phyloP scores from a whole-genome alignment of 2,113 vertebrate species.

The Bufo gargarizans region DNA sequence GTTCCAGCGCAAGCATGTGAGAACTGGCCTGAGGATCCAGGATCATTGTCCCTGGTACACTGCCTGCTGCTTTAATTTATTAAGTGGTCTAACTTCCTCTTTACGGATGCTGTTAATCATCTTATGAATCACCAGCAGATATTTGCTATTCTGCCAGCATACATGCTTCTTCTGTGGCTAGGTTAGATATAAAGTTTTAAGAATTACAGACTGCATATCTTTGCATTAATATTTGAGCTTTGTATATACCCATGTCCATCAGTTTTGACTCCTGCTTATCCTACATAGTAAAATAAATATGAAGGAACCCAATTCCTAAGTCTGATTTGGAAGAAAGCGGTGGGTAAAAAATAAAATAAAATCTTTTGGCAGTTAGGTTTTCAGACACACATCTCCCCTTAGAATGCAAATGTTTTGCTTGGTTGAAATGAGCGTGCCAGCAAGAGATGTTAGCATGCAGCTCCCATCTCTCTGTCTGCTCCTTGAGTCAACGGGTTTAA shows the following conservation, averaged over 20 bases:
- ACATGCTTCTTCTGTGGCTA: too few relatives aligned
- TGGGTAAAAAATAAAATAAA: constrained; percentile 30
- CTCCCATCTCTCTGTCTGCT: constrained; percentile 54
- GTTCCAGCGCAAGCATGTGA: too few relatives aligned
- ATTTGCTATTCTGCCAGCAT: too few relatives aligned
- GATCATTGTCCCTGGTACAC: too few relatives aligned
- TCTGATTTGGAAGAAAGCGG: constrained; percentile 31
- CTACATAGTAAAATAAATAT: not conserved
- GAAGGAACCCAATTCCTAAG: not conserved
- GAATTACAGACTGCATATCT: too few relatives aligned
- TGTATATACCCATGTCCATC: not conserved
- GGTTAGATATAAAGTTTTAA: too few relatives aligned
- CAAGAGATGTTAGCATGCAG: constrained; percentile 51
- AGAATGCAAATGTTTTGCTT: constrained; percentile 57
- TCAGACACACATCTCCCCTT: constrained; percentile 30
- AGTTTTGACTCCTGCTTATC: not conserved
- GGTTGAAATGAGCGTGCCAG: constrained; percentile 38
- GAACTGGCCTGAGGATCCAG: too few relatives aligned
- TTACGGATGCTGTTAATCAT: too few relatives aligned
- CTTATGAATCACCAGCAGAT: too few relatives aligned
- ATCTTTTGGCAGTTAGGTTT: constrained; percentile 38
- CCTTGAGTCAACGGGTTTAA: constrained; percentile 56
- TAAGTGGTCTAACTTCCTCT: too few relatives aligned
- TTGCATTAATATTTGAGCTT: not conserved
- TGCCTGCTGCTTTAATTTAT: too few relatives aligned